These are phyloP conservation scores for Nautilus pompilius DNA, from an alignment of 1,140 invertebrate genomes.

Conservation along the genomic window DNA sequence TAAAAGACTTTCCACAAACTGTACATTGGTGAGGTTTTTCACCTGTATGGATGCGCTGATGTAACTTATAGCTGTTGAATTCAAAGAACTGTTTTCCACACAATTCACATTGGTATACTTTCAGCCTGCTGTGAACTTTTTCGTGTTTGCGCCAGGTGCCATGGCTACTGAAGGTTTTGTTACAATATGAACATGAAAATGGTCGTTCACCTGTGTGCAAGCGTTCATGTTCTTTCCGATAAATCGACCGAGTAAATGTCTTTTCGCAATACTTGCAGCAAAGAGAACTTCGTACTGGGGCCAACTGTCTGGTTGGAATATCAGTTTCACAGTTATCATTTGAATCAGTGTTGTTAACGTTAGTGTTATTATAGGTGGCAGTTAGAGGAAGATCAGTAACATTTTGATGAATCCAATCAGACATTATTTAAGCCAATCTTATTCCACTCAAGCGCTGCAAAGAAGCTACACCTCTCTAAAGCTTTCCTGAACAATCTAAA, in stretches of 20 bases:
- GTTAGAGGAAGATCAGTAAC: too few species aligned
- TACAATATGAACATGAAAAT: conserved; percentile 67
- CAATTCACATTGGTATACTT: conserved; percentile 23
- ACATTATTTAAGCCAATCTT: too few species aligned
- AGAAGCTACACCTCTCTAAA: too few species aligned
- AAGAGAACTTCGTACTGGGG: conserved; percentile 1
- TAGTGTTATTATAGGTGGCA: too few species aligned
- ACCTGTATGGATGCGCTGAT: conserved; percentile 10
- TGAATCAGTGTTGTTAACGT: too few species aligned
- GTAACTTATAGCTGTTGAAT: conserved; percentile 70
- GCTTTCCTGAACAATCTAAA: too few species aligned
- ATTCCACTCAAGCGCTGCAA: too few species aligned
- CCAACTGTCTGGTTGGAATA: too few species aligned
- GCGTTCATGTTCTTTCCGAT: conserved; percentile 60
- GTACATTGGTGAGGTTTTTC: conserved; percentile 43
- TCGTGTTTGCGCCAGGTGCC: conserved; percentile 74
- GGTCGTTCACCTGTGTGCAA: conserved; percentile 81
- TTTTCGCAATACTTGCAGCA: conserved; percentile 13
- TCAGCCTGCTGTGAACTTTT: conserved; percentile 19
- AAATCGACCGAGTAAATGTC: conserved; percentile 11
- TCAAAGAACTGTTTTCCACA: conserved; percentile 51
- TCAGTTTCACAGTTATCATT: too few species aligned
- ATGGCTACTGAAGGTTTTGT: conserved; percentile 67
- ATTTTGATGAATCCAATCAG: too few species aligned
- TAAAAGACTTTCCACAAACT: conserved; percentile 26